A percentile compares a stretch with the other conserved stretches of the same genome.
phyloP scores from a whole-genome alignment of 2,797 vertebrate species.

The Petrocephalus sullivani region DNA sequence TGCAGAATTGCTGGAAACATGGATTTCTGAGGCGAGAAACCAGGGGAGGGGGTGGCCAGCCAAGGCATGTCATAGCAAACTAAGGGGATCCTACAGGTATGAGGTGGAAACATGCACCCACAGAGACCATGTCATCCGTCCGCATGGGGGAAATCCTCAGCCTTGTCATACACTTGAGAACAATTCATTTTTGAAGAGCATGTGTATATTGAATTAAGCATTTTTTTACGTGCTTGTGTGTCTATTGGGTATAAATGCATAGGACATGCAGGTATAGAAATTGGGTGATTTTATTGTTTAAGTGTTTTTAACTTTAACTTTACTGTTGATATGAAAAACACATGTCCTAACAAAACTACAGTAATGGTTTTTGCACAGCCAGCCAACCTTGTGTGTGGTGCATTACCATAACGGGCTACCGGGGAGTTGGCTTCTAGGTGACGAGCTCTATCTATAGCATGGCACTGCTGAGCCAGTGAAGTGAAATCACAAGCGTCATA shows the following conservation, averaged over 20 bases:
- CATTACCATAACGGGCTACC: background rate
- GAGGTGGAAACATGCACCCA: background rate
- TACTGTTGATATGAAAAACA: background rate
- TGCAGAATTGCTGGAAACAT: slow-evolving; percentile 4
- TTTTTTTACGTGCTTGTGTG: background rate
- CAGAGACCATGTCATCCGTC: background rate
- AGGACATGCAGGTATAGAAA: background rate
- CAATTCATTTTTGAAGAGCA: background rate
- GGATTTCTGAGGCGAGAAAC: slow-evolving; percentile 19
- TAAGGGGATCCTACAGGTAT: background rate
- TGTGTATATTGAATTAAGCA: background rate
- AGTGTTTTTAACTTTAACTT: too few relatives aligned
- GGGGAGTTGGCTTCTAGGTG: background rate
- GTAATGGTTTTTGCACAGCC: background rate
- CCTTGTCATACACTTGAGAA: background rate
- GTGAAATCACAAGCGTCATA: slow-evolving; percentile 18
- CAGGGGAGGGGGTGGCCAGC: background rate
- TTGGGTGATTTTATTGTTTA: background rate
- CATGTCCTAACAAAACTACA: too few relatives aligned
- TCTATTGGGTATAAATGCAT: background rate
- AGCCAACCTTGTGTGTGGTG: background rate
- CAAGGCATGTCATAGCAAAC: background rate
- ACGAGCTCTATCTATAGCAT: background rate
- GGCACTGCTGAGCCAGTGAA: background rate
- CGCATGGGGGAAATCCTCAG: background rate